Conservation (phyloP, 2,797 vertebrate genomes). For the Sebastes miniatus region DNA sequence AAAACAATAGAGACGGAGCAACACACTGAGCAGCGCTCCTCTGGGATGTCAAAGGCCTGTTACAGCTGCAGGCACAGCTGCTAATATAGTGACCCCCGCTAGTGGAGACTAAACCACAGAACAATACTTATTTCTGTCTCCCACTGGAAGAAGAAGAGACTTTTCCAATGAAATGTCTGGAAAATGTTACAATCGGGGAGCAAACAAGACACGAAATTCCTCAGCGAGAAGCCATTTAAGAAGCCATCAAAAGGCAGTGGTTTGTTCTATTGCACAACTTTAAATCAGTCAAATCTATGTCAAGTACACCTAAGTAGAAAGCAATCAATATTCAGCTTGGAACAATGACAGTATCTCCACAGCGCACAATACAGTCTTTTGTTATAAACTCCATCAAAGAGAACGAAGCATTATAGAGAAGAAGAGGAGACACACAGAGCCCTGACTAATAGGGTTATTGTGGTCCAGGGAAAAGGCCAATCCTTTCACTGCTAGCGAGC, state of each 20-base stretch:
- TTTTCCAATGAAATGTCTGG: constrained; percentile 27
- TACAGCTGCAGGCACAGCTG: constrained; percentile 72
- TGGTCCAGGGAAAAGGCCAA: constrained; percentile 44
- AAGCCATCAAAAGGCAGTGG: constrained; percentile 11
- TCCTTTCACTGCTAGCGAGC: constrained; percentile 26
- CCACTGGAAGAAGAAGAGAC: constrained; percentile 12
- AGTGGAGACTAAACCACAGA: constrained; percentile 40
- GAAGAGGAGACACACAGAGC: constrained; percentile 24
- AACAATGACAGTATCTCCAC: constrained; percentile 4
- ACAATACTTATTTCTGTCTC: constrained; percentile 32
- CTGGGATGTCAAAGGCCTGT: constrained; percentile 52
- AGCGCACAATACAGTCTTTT: constrained; percentile 14
- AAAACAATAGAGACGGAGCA: constrained; percentile 48
- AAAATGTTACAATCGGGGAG: constrained; percentile 24
- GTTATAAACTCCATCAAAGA: constrained; percentile 28
- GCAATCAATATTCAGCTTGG: constrained; percentile 23
- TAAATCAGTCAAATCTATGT: constrained; percentile 26
- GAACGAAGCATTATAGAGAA: constrained; percentile 1
- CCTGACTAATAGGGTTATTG: constrained; percentile 52
- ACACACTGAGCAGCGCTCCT: constrained; percentile 54
- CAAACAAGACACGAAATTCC: constrained; percentile 14
- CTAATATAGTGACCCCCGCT: constrained; percentile 46
- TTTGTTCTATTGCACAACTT: constrained; percentile 8
- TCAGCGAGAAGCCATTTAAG: constrained; percentile 14
- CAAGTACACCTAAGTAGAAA: constrained; percentile 14